phyloP scores from a whole-genome alignment of 2,888 invertebrate genomes.

The Euzetes globulus region DNA sequence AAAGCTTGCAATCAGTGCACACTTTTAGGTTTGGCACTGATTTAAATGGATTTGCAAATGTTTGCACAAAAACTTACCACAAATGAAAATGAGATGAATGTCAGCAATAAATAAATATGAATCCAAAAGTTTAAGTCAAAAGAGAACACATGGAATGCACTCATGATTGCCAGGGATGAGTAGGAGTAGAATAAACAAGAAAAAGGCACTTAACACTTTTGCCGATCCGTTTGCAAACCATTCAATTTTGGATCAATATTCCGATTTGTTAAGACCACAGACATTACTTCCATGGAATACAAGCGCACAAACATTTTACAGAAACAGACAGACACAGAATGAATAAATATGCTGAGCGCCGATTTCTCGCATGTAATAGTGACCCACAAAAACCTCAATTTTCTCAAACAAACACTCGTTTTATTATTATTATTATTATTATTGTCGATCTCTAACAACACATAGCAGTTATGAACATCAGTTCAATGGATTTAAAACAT shows the following conservation, averaged over 20 bases:
- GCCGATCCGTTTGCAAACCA: too few species aligned
- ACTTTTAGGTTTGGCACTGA: too few species aligned
- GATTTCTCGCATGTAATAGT: neutral
- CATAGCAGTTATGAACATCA: neutral
- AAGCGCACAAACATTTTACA: neutral
- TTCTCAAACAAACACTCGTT: neutral
- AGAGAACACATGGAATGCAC: neutral
- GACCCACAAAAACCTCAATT: constrained; percentile 4
- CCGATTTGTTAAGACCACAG: neutral
- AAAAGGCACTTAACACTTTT: too few species aligned
- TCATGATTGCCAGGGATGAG: neutral
- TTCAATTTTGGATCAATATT: neutral
- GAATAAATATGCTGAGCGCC: neutral
- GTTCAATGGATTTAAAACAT: neutral
- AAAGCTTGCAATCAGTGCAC: too few species aligned
- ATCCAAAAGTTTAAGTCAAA: neutral
- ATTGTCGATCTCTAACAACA: neutral
- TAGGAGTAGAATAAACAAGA: too few species aligned
- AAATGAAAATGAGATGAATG: neutral
- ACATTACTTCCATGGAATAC: neutral
- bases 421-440: neutral
- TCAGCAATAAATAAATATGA: neutral
- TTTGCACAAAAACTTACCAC: neutral
- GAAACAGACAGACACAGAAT: neutral
- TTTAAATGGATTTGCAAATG: neutral